Evolutionary conservation across 35 echinoderm and acorn worm genomes (phyloP).

Genomic region (Apostichopus californicus): DNA sequence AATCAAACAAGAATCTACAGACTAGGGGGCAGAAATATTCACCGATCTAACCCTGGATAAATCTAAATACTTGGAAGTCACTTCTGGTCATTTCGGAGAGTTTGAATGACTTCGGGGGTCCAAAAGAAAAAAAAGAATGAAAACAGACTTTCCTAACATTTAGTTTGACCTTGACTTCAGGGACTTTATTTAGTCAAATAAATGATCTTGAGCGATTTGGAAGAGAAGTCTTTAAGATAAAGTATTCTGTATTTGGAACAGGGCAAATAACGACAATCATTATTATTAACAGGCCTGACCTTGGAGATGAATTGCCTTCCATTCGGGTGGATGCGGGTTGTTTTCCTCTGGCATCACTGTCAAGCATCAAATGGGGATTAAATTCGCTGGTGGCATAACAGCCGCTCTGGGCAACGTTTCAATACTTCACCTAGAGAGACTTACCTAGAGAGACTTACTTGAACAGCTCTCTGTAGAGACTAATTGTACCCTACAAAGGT

Average conservation of each 20-base stretch:
- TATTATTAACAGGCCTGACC: not conserved
- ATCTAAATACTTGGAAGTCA: not conserved
- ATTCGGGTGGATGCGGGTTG: not conserved
- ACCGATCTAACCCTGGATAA: not conserved
- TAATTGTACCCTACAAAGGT: too few relatives aligned
- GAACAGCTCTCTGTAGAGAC: too few relatives aligned
- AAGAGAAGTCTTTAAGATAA: not conserved
- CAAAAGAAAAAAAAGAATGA: not conserved
- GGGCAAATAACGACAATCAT: not conserved
- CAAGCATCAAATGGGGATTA: not conserved
- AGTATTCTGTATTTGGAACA: not conserved
- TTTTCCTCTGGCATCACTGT: not conserved
- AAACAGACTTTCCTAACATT: not conserved
- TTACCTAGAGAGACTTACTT: too few relatives aligned
- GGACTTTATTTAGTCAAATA: not conserved
- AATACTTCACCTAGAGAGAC: not conserved
- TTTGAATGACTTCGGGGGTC: not conserved
- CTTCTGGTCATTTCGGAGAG: not conserved
- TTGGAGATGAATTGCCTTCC: not conserved
- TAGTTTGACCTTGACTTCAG: not conserved
- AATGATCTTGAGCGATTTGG: not conserved
- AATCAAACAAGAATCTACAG: not conserved
- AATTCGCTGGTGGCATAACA: not conserved
- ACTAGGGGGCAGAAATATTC: not conserved
- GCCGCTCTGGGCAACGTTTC: not conserved